Evolutionary conservation across 2,113 vertebrate species (phyloP).

Genomic region (Gobio gobio): DNA sequence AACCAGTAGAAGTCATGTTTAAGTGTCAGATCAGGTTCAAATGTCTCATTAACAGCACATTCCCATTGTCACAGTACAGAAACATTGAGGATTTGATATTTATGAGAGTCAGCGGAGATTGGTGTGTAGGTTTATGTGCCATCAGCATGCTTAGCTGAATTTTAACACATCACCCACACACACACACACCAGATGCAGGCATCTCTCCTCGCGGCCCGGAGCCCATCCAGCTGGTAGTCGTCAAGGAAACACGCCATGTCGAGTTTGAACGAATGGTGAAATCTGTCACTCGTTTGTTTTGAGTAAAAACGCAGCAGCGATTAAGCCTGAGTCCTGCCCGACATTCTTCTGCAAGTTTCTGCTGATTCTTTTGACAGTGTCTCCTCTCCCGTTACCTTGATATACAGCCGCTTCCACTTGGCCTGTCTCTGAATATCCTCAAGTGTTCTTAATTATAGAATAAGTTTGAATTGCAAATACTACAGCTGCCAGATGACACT

Average conservation of each 20-base stretch:
- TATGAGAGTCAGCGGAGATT: not conserved
- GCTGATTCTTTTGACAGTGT: not conserved
- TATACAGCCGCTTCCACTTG: not conserved
- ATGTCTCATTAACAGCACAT: not conserved
- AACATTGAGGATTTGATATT: not conserved
- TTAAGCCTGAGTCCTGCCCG: not conserved
- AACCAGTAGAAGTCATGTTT: not conserved
- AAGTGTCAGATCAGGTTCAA: not conserved
- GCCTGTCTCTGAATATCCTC: slow-evolving; percentile 11
- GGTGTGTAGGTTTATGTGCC: slow-evolving; percentile 1
- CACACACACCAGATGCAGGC: slow-evolving; percentile 26
- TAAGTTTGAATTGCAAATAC: slow-evolving; percentile 55
- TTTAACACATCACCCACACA: slow-evolving; percentile 33
- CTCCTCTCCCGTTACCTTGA: not conserved
- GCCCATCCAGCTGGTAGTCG: slow-evolving; percentile 12
- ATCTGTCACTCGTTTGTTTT: slow-evolving; percentile 44
- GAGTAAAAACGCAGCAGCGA: not conserved
- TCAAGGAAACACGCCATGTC: slow-evolving; percentile 13
- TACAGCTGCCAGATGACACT: slow-evolving; percentile 59
- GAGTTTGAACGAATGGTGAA: slow-evolving; percentile 41
- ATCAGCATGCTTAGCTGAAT: not conserved
- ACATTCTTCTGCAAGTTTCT: slow-evolving; percentile 20
- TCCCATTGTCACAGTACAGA: not conserved
- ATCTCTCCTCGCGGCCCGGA: not conserved
- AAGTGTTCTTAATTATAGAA: slow-evolving; percentile 52